Base-by-base conservation (phyloP, 2,888 invertebrate species). In the Cartodere bifasciata region DNA sequence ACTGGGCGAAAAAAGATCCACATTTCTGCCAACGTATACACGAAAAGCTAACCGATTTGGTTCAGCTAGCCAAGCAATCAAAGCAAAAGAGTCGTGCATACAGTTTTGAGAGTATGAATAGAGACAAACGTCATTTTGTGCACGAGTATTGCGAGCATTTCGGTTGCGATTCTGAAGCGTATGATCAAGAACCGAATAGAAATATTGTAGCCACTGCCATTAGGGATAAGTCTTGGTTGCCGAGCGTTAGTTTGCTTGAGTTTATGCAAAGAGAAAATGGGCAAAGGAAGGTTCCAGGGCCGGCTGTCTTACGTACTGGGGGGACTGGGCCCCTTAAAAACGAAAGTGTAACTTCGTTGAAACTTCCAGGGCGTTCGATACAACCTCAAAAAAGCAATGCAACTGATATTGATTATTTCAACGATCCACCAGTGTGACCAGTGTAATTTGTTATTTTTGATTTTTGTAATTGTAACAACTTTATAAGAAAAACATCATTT, bases 121-220 rank as follows among this genome's bases (percentile, higher is more conserved):
- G 84, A 24, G 87, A 88, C 47, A 91, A 92, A 58, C 70, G 95
- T 1, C 82, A 84, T 52, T 75, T 94, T 49, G 76, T 97, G 6
- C 94, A 95, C 60, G 95, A 97, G 56, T 74, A 90, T 56, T 90
- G 90, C 47, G 86, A 88, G 50, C 86, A 86, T 60, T 97, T 95
- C 64, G 92, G 92, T 22, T 84, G 91, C 47, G 83, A 88, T 50
- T 86, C 91, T 41, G 82, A 85, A 35, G 90, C 92, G 13, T 94
- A 92, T 56, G 97, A 97, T 63, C 78, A 80, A 12, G 94, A 94
- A 53, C 95, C 95, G 0, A 91, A 94, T 56, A 70, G 92, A 39
- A 95, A 94, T 63, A 84, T 95, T 10, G 85, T 91, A n/a, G 87
- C 86, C 13, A 90, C 87, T 10, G 90, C 91, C 55, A 63, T 48